Evolutionary conservation across 2,113 vertebrate species (phyloP), one percentile per base, ranked within the genome.

Genomic region (Stomatorhinus ivindoensis): DNA sequence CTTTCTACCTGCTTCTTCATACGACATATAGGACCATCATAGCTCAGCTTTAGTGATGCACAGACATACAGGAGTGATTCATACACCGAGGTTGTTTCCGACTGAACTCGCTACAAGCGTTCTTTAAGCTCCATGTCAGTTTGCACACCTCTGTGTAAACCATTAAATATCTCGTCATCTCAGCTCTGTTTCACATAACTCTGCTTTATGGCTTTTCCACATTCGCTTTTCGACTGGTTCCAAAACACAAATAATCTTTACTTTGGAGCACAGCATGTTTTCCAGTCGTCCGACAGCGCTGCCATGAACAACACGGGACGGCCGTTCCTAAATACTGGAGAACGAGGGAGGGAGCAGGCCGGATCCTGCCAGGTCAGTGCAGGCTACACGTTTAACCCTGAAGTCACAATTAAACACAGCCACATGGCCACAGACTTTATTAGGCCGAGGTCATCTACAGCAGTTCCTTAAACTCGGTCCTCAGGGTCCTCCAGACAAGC

Each of bases 121-220:
- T 90, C 7, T 11, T 65, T 85, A 42, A 17, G 21, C 35, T 86
- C 50, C 89, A 89, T 90, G 91, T 91, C 91, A 91, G 90, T 89
- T 88, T 92, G 85, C 8, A 91, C 92, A 86, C 84, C 89, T 86
- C 93, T 94, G 92, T 85, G 91, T 92, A 95, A 95, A 93, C 92
- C 92, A 94, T 95, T 95, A 95, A 95, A 94, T 91, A 93, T 93
- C 93, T 93, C 93, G 93, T 92, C 92, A 91, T 93, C 93, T 92
- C 89, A 89, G 84, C 91, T 92, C 89, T 94, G 93, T 94, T 94
- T 94, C 90, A 92, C 91, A 93, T 92, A 94, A 94, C 94, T 95
- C 90, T 90, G 91, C 90, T 95, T 95, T 95, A 96, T 95, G 90
- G 87, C 92, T 95, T 96, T 95, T 95, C 95, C 95, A 95, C 95